A percentile compares a stretch with the other conserved stretches of the same genome.
These are phyloP conservation scores for Crossoptilon crossoptilon DNA, from an alignment of 2,797 vertebrate species.

Conservation along the genomic window DNA sequence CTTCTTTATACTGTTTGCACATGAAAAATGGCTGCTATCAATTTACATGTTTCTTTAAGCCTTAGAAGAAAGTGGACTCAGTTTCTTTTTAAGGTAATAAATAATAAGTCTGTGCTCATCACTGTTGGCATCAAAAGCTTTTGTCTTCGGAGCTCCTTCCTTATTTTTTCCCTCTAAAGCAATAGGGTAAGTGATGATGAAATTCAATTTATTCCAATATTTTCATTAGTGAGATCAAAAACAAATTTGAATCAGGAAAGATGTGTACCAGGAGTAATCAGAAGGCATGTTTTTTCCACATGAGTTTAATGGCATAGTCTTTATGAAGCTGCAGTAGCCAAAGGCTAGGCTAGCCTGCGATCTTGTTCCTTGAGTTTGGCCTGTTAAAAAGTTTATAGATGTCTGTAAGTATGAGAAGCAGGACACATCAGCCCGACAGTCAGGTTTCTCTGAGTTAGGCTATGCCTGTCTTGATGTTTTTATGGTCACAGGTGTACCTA, in stretches of 20 bases:
- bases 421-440: background rate
- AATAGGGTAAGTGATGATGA: background rate
- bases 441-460: background rate
- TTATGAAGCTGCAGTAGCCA: background rate
- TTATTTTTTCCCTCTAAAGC: background rate
- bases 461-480: background rate
- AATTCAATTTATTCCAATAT: background rate
- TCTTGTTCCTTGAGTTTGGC: background rate
- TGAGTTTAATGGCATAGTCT: background rate
- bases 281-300: background rate
- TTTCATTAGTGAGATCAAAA: background rate
- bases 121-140: background rate
- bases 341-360: background rate
- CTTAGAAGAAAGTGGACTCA: constrained; percentile 30
- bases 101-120: background rate
- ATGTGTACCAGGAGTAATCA: background rate
- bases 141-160: background rate
- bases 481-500: background rate
- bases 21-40: constrained; percentile 27
- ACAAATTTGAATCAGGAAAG: background rate
- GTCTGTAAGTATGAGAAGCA: background rate
- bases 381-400: background rate
- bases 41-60: constrained; percentile 52
- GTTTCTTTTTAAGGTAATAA: background rate
- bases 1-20: background rate